phyloP scores from a whole-genome alignment of 2,113 vertebrate genomes.

The Arvicanthis niloticus region DNA sequence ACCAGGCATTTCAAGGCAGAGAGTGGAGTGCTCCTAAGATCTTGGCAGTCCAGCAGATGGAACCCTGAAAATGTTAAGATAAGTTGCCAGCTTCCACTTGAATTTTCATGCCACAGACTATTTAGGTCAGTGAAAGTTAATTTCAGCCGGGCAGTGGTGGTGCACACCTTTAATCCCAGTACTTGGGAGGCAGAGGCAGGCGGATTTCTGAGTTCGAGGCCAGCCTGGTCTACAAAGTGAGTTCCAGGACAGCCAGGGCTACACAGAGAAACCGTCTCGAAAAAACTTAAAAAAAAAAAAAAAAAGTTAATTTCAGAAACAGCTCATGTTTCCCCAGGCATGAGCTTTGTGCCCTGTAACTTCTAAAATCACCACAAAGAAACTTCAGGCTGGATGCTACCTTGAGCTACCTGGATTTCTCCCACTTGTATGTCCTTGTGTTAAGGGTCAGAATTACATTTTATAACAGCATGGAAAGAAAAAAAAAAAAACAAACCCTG shows the following conservation, averaged over 20 bases:
- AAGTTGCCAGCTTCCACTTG: background rate
- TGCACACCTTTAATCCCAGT: too few species aligned
- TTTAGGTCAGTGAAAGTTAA: constrained; percentile 23
- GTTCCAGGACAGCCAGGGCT: too few species aligned
- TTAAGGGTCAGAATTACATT: constrained; percentile 21
- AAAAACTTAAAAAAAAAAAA: too few species aligned
- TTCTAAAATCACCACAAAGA: constrained; percentile 51
- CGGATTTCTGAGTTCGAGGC: too few species aligned
- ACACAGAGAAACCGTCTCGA: too few species aligned
- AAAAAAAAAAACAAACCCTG: background rate
- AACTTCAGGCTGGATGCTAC: background rate
- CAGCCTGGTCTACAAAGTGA: too few species aligned
- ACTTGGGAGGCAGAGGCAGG: too few species aligned
- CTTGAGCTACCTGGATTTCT: background rate
- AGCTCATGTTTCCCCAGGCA: background rate
- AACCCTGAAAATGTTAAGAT: background rate
- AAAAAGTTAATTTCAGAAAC: constrained; percentile 34
- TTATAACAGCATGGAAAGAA: background rate
- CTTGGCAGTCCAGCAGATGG: background rate
- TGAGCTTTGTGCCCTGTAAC: background rate
- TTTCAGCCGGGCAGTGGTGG: too few species aligned
- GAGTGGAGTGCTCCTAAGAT: background rate
- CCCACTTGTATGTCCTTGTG: background rate
- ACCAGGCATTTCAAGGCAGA: background rate
- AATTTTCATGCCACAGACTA: constrained; percentile 20